Evolutionary conservation across 2,797 vertebrate genomes (phyloP), one percentile per base, ranked within the genome.

Genomic region (Craterocephalus amniculus): DNA sequence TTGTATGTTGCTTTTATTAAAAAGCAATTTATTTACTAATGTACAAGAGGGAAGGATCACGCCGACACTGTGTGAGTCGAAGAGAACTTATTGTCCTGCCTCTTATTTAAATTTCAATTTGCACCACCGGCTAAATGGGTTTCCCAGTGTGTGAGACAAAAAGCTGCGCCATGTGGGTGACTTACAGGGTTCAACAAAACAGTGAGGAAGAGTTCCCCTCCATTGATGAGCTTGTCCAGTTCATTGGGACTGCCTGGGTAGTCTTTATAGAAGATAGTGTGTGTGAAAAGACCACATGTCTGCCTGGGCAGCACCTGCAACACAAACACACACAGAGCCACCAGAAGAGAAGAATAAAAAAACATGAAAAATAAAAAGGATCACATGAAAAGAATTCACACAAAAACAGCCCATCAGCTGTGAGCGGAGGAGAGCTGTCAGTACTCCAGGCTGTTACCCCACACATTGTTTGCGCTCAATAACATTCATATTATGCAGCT

Each of bases 251-350:
- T 97, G n/a, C 97, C 97, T 0, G 98, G 98, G 81, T 99, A 99
- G 70, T 99, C 97, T 0, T 95, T 99, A 79, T 99, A 98, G 95
- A 99, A 99, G 90, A 99, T 99, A 49, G 98, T 99, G 91, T 99
- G 98, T 0, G 98, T 99, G 92, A 99, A 99, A 58, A 99, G 96
- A 70, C 97, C 98, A 0, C 98, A 99, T 0, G 98, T 99, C 88
- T 99, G 98, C 76, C 98, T 91, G 8, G 98, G 98, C 34, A 99
- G 94, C 73, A 99, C 97, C 98, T 99, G 83, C 29, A 63, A 83
- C 16, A 51, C 9, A 67, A 80, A 83, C 62, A 79, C 56, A 45
- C 61, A 69, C 57, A 76, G 36, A 52, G 62, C 80, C 55, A 78
- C 13, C 8, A 57, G 73, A 48, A 27, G 18, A 29, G 73, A 76